Conservation (phyloP, 2,113 vertebrate species). For the Cephalopterus ornatus region DNA sequence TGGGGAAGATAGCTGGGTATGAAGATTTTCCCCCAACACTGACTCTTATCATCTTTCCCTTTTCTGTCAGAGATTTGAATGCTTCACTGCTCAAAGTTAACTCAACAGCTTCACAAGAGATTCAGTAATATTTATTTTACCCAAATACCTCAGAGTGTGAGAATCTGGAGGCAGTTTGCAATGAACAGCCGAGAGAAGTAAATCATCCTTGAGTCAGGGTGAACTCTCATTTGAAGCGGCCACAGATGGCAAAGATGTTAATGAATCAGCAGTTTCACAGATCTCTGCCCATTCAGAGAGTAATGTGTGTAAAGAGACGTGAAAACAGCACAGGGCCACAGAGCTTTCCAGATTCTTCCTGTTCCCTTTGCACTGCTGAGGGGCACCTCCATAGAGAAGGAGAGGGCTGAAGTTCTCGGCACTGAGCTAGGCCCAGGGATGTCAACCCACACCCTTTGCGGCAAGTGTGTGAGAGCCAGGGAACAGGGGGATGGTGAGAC, state of each 20-base stretch:
- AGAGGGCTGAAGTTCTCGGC: not conserved
- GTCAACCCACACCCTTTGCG: not conserved
- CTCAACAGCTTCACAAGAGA: not conserved
- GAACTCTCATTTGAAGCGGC: slow-evolving; percentile 8
- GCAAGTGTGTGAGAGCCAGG: not conserved
- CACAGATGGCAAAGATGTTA: slow-evolving; percentile 11
- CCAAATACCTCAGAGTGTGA: slow-evolving; percentile 6
- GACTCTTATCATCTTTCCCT: not conserved
- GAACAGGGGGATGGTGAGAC: not conserved
- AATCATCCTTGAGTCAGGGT: slow-evolving; percentile 7
- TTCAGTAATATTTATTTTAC: not conserved
- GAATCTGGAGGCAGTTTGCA: slow-evolving; percentile 13
- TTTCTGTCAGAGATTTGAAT: not conserved
- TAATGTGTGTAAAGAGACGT: not conserved
- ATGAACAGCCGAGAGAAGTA: slow-evolving; percentile 31
- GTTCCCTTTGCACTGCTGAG: not conserved
- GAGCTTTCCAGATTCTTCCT: not conserved
- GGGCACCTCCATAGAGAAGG: not conserved
- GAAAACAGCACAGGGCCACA: not conserved
- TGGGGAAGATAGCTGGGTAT: not conserved
- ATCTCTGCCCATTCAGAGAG: slow-evolving; percentile 7
- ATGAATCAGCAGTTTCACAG: slow-evolving; percentile 42
- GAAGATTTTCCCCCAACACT: not conserved
- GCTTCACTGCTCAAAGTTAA: not conserved
- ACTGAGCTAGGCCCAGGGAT: not conserved